Conservation (phyloP, 2,113 vertebrate species). For the Carollia perspicillata region DNA sequence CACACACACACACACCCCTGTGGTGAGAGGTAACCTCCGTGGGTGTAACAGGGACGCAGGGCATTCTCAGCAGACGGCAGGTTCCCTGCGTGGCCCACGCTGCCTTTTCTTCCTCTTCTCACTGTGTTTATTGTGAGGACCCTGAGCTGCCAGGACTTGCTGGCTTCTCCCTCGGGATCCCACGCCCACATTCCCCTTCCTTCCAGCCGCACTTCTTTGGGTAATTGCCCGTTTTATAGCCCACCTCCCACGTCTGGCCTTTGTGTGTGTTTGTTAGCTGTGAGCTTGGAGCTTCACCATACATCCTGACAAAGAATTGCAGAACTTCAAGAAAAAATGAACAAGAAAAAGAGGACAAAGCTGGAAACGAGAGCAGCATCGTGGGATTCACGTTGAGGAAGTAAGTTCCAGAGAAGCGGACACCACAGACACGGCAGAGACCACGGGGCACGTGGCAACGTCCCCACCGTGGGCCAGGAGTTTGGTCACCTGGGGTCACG, state of each 20-base stretch:
- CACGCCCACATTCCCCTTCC: background rate
- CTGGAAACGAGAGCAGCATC: background rate
- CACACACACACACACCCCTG: fast-evolving
- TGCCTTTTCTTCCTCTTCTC: background rate
- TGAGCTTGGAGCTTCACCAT: background rate
- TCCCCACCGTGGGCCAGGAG: too few relatives aligned
- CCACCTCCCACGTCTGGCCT: background rate
- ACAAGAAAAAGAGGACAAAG: background rate
- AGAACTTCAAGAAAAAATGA: background rate
- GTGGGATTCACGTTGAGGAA: background rate
- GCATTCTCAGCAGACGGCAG: fast-evolving
- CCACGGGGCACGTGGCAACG: too few relatives aligned
- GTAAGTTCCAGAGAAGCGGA: background rate
- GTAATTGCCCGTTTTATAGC: background rate
- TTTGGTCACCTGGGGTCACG: fast-evolving
- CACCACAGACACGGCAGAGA: background rate
- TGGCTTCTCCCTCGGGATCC: background rate
- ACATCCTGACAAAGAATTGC: background rate
- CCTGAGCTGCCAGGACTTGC: background rate
- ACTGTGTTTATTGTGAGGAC: background rate
- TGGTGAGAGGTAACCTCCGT: too few relatives aligned
- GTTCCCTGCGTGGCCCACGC: background rate
- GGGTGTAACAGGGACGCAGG: fast-evolving
- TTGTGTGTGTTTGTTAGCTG: too few relatives aligned
- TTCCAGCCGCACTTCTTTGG: background rate